phyloP scores from a whole-genome alignment of 1,140 invertebrate species.

The Drosophila dunni region DNA sequence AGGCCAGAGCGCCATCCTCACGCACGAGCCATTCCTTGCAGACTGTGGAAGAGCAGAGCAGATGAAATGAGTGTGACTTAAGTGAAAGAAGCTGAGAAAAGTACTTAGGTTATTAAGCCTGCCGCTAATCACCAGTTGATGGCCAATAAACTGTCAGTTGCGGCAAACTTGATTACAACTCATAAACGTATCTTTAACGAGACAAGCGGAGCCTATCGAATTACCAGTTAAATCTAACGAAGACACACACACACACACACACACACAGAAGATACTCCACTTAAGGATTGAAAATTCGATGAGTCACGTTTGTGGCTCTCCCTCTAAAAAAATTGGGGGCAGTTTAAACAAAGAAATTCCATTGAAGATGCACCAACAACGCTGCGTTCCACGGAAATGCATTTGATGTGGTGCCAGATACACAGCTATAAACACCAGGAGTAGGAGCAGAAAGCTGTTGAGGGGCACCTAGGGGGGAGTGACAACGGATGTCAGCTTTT shows the following conservation, averaged over 20 bases:
- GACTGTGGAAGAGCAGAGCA: constrained; percentile 86
- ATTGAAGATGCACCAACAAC: constrained; percentile 65
- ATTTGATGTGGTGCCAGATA: constrained; percentile 38
- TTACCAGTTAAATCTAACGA: constrained; percentile 69
- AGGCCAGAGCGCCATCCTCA: constrained; percentile 95
- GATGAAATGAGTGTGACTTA: not conserved
- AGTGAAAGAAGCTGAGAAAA: not conserved
- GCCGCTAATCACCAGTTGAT: constrained; percentile 54
- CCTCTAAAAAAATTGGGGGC: constrained; percentile 17
- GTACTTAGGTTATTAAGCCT: constrained; percentile 30
- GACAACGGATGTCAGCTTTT: constrained; percentile 52
- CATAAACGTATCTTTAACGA: constrained; percentile 61
- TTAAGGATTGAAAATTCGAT: constrained; percentile 52
- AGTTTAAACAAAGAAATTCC: constrained; percentile 71
- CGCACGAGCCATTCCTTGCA: constrained; percentile 96
- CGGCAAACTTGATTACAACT: constrained; percentile 39
- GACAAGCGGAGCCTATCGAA: constrained; percentile 54
- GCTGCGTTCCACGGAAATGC: constrained; percentile 44
- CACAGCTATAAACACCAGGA: not conserved
- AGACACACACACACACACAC: constrained; percentile 29
- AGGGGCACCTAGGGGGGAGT: not conserved
- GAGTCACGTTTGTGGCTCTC: constrained; percentile 55
- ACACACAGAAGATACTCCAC: constrained; percentile 35
- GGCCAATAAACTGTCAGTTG: constrained; percentile 44
- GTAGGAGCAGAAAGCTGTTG: not conserved